Evolutionary conservation across 2,888 invertebrate species (phyloP).

Genomic region (Formica aserva): DNA sequence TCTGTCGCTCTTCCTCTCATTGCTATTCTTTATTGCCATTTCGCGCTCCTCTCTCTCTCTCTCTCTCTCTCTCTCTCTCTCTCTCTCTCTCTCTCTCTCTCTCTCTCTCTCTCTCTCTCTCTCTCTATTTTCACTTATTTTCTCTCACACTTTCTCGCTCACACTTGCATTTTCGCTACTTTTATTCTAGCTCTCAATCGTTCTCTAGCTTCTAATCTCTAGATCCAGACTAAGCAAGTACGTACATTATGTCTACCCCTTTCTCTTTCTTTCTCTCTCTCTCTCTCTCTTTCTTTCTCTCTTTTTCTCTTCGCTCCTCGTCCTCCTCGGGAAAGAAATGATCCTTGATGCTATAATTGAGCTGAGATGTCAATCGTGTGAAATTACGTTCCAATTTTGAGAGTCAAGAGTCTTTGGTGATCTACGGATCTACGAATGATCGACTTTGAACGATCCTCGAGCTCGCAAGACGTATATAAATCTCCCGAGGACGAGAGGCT

Average conservation of each 20-base stretch:
- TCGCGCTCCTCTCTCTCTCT: neutral
- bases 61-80: conserved; percentile 32
- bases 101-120: conserved; percentile 42
- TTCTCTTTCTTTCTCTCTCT: conserved; percentile 30
- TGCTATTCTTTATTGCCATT: conserved; percentile 26
- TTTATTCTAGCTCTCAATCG: conserved; percentile 31
- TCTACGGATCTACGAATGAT: neutral
- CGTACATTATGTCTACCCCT: conserved; percentile 48
- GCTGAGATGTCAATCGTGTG: neutral
- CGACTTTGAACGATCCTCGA: conserved; percentile 24
- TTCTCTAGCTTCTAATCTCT: conserved; percentile 52
- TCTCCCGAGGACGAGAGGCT: conserved; percentile 32
- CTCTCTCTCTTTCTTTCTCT: conserved; percentile 26
- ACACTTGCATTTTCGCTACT: conserved; percentile 15
- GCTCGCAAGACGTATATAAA: neutral
- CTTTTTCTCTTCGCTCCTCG: conserved; percentile 29
- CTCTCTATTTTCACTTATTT: conserved; percentile 29
- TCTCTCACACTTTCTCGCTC: conserved; percentile 30
- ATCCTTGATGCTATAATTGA: neutral
- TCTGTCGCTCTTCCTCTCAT: conserved; percentile 59
- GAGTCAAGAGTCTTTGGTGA: neutral
- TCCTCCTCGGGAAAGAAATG: conserved; percentile 29
- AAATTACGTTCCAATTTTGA: conserved; percentile 6
- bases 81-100: conserved; percentile 15
- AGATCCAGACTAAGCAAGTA: conserved; percentile 52